Evolutionary conservation across 2,113 vertebrate genomes (phyloP), one percentile per base, ranked within the genome.

Genomic region (Sterrhoptilus dennistouni): DNA sequence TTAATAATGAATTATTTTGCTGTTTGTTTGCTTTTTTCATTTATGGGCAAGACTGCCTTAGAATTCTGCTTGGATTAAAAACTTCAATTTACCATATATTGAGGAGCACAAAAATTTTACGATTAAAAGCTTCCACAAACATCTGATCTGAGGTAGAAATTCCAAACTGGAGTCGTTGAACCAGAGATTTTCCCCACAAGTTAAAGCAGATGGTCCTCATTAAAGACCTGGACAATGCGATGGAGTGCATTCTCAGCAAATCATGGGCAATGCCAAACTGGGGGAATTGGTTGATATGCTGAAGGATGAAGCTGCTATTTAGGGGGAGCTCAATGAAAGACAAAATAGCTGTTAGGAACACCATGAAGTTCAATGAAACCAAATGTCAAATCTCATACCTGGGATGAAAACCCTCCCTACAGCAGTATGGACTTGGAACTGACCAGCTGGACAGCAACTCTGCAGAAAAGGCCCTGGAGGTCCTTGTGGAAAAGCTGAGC

Each of bases 311-410:
- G 28, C 4, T 83, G 52, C 35, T 49, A 2, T 53, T 83, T 33
- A 44, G 18, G 18, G 6, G 2, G 1, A 49, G 4, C 19, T 33
- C 40, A 68, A 1, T 9, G 40, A 60, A 66, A 31, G 35, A 50
- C 6, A 22, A 77, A 59, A 27, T 0, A 0, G 5, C 8, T 76
- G 13, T n/a, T 3, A 36, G 20, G 28, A 79, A 28, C 27, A 9
- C 24, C 16, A 27, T 36, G 28, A 50, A 72, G 3, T 47, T 52
- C 27, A 83, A 29, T 4, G 74, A 38, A 65, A 42, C 8, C 29
- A 64, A 70, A 70, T 8, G 5, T 3, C 15, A 86, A 35, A 21
- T 79, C 27, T 27, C 5, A 1, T 12, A 40, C 27, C 24, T 20
- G 8, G 5, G 27, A 25, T 52, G 20, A 64, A 78, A 47, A 49